Evolutionary conservation across 2,888 invertebrate species (phyloP).

Genomic region (Subacronicta megacephala): DNA sequence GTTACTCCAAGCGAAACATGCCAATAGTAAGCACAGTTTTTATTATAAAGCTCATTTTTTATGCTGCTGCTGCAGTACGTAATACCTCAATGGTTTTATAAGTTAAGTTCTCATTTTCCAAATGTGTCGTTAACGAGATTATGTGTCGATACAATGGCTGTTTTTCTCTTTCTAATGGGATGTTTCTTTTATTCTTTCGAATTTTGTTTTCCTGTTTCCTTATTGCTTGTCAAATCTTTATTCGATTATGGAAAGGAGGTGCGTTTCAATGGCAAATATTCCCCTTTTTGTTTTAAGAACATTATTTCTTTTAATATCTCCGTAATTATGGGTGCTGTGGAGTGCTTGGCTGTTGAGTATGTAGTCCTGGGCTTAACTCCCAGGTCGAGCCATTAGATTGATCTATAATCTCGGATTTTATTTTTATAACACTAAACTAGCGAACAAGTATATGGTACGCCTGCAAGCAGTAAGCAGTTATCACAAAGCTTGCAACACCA

Average conservation of each 20-base stretch:
- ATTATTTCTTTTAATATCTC: conserved; percentile 8
- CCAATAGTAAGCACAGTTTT: not conserved
- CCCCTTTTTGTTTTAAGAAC: conserved; percentile 5
- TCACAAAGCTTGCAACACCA: no score
- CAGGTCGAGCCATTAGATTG: no score
- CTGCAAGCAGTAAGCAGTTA: no score
- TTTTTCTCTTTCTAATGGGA: conserved; percentile 30
- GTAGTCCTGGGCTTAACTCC: no score
- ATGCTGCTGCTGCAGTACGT: not conserved
- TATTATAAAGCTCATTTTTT: no score
- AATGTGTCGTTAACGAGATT: conserved; percentile 59
- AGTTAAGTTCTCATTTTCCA: conserved; percentile 57
- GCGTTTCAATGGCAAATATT: conserved; percentile 17
- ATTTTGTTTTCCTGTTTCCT: conserved; percentile 19
- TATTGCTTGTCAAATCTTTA: conserved; percentile 44
- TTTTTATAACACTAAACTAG: no score
- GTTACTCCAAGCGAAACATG: no score
- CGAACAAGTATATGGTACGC: no score
- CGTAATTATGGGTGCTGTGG: no score
- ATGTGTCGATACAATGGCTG: conserved; percentile 37
- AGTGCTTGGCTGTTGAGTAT: no score
- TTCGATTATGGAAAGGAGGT: conserved; percentile 28
- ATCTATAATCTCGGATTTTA: no score
- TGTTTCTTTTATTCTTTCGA: conserved; percentile 16
- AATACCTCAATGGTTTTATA: conserved; percentile 46